Evolutionary conservation across 2,113 vertebrate genomes (phyloP), one percentile per base, ranked within the genome.

Genomic region (Zeus faber): DNA sequence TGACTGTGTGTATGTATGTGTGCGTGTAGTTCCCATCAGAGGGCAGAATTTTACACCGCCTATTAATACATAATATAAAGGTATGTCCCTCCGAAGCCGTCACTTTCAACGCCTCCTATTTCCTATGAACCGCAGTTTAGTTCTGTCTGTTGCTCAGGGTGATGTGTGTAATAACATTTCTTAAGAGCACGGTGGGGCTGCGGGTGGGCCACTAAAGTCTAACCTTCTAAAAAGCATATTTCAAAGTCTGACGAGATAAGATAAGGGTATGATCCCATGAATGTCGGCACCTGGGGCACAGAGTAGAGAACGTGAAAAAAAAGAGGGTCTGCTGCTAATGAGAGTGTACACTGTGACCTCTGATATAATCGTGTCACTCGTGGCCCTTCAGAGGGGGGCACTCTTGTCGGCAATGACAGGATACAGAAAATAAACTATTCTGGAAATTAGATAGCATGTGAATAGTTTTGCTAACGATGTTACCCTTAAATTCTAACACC

Each of bases 151-250:
- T 65, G 85, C 85, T 79, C 68, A 31, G 67, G 77, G 77, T 80
- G 75, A 83, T 79, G 85, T 56, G 53, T 84, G 71, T 83, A 85
- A 88, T 87, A 84, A 84, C 65, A 50, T 68, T 82, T 82, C 65
- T 76, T 58, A 71, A 61, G 70, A 70, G 74, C 68, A 50, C 58
- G 37, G 71, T 25, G 48, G 49, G 60, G 64, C 31, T 46, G 65
- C 59, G 41, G 51, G 63, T 65, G 51, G 56, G 67, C 73, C 72
- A 80, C 87, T 84, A 87, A 86, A 65, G 75, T 79, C 56, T 67
- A 82, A 84, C 84, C 82, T 84, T 81, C 79, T 74, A 76, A 86
- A 88, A 87, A 85, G 31, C 62, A 66, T 69, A 89, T 85, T 87
- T 76, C 71, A 37, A 46, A 84, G 64, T 73, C 66, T 83, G 83